Evolutionary conservation across 1,140 invertebrate species (phyloP).

Genomic region (Teleopsis dalmanni): DNA sequence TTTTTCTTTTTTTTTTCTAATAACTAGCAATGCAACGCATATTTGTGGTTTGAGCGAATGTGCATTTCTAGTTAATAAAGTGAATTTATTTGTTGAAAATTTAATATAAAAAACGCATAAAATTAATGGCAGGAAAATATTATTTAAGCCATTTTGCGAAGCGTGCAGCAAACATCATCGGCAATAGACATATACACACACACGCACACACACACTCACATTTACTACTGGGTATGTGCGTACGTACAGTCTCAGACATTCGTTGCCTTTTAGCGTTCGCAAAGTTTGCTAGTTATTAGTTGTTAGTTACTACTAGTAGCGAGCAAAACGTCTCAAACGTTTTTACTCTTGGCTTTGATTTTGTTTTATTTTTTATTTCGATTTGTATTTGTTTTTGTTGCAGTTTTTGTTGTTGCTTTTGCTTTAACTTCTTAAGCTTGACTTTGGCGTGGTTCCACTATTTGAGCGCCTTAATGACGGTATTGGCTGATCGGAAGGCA

Average conservation of each 20-base stretch:
- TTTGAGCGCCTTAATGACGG: constrained; percentile 11
- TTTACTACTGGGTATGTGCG: not conserved
- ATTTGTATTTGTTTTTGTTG: not conserved
- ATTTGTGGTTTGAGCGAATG: not conserved
- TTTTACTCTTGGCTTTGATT: too few species aligned
- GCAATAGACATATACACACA: not conserved
- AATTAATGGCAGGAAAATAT: constrained; percentile 6
- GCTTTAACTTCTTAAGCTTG: not conserved
- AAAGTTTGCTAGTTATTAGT: too few species aligned
- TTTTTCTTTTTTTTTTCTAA: not conserved
- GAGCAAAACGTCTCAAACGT: too few species aligned
- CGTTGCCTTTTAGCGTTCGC: not conserved
- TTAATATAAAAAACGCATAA: not conserved
- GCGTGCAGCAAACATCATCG: constrained; percentile 8
- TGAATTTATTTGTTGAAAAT: too few species aligned
- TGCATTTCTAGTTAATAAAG: too few species aligned
- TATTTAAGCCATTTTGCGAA: constrained; percentile 9
- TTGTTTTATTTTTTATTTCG: too few species aligned
- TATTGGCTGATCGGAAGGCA: constrained; percentile 15
- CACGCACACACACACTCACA: not conserved
- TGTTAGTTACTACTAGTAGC: too few species aligned
- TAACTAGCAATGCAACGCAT: not conserved
- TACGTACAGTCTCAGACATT: constrained; percentile 1
- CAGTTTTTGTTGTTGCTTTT: constrained; percentile 1
- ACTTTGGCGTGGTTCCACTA: constrained; percentile 4